Evolutionary conservation across 2,113 vertebrate species (phyloP).

Genomic region (Equus przewalskii): DNA sequence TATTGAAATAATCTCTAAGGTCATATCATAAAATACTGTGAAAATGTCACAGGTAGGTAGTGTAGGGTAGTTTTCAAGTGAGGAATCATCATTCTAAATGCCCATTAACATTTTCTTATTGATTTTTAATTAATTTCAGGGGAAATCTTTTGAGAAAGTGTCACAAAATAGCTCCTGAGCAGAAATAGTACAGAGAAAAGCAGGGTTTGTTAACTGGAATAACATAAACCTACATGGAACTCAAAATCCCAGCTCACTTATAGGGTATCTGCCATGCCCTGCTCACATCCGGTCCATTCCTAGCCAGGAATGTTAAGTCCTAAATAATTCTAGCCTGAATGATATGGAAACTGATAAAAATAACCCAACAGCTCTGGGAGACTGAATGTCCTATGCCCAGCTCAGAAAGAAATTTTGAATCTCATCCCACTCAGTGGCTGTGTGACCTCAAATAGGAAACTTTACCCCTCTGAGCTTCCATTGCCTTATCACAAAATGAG

Average conservation of each 20-base stretch:
- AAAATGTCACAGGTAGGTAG: constrained; percentile 17
- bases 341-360: constrained; percentile 42
- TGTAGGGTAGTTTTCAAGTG: neutral
- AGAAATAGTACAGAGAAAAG: neutral
- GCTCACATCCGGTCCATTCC: neutral
- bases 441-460: neutral
- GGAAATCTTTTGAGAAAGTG: neutral
- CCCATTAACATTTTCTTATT: constrained; percentile 16
- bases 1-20: constrained; percentile 16
- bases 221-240: constrained; percentile 23
- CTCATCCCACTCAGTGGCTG: neutral
- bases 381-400: neutral
- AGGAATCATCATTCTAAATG: constrained; percentile 2
- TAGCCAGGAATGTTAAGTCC: neutral
- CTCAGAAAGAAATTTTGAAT: constrained; percentile 3
- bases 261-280: neutral
- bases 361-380: neutral
- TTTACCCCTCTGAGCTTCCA: neutral
- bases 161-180: neutral
- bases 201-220: neutral
- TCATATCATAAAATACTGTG: neutral
- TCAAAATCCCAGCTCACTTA: neutral
- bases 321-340: constrained; percentile 45
- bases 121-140: constrained; percentile 20
- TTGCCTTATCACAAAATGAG: neutral